Evolutionary conservation across 1,140 invertebrate species (phyloP), one percentile per base, ranked within the genome.

Genomic region (Globodera rostochiensis): DNA sequence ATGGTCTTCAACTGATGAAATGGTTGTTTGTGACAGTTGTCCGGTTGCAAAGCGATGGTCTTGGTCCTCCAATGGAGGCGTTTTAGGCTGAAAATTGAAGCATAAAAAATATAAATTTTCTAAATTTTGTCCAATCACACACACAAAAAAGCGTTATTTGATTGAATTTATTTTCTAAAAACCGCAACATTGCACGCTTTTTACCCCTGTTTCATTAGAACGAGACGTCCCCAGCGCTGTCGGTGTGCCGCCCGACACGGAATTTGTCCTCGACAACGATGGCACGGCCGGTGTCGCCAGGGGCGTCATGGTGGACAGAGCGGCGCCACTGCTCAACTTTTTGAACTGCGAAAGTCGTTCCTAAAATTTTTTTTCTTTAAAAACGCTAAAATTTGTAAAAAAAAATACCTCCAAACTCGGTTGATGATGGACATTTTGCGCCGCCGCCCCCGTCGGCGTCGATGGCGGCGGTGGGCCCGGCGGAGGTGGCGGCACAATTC

Each of bases 81-180:
- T 82, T 57, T 70, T 70, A 21, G 81, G 81, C 81, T 82, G 21
- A n/a, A 82, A 79, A 79, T 45, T 3, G 21, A 71, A 47, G 11
- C 3, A n/a, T 3, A 70, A 70, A 70, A 45, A 70, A 70, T 45
- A n/a, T 76, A 76, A 76, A 66, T 76, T 75, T 45, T 36, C n/a
- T 3, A 66, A 75, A 67, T 53, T 66, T 75, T 3, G 36, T 36
- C 36, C 36, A 36, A 36, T 36, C 25, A 36, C 36, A 36, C 25
- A 36, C 36, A 36, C 36, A 53, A 53, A 53, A 53, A 53, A 53
- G 7, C 50, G 50, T 9, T 53, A 53, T 53, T 53, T 13, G 7
- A 2, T 53, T 53, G 50, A 9, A 6, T 53, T 53, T 13, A 1
- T 53, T 53, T 53, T 53, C 11, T 53, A 13, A 53, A 13, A 53